A percentile compares a stretch with the other conserved stretches of the same genome.
These are phyloP conservation scores for Sceloporus undulatus DNA, from an alignment of 2,113 vertebrate genomes.

Conservation along the genomic window DNA sequence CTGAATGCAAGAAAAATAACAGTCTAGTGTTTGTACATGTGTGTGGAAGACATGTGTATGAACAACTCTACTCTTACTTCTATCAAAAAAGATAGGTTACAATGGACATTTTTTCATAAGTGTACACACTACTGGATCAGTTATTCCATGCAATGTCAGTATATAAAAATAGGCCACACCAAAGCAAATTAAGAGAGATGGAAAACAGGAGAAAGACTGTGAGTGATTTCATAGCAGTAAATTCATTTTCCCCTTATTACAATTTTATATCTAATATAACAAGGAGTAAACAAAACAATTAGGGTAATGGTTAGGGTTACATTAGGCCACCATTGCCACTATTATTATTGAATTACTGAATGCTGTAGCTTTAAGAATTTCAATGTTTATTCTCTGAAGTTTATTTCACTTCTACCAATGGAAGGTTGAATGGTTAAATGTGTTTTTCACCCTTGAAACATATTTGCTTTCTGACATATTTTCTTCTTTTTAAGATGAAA, in stretches of 20 bases:
- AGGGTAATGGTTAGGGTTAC: slow-evolving; percentile 19
- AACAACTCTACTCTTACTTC: neutral
- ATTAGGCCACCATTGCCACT: neutral
- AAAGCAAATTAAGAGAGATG: slow-evolving; percentile 16
- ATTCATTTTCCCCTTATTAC: neutral
- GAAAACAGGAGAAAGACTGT: neutral
- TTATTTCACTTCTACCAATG: neutral
- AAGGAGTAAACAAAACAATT: slow-evolving; percentile 29
- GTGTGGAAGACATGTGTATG: too few relatives aligned
- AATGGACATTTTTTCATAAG: neutral
- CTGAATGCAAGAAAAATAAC: neutral
- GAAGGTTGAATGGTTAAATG: slow-evolving; percentile 11
- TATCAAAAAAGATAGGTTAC: neutral
- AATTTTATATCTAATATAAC: neutral
- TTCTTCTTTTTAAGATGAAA: too few relatives aligned
- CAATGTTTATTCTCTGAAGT: neutral
- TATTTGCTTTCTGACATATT: neutral
- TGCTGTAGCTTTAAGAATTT: slow-evolving; percentile 19
- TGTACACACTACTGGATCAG: neutral
- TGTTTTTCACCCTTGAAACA: neutral
- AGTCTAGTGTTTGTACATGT: neutral
- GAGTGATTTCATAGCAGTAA: neutral
- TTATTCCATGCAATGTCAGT: neutral
- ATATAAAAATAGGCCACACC: neutral
- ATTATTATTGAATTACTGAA: neutral